phyloP scores from a whole-genome alignment of 2,888 invertebrate genomes.

The Allygus modestus region DNA sequence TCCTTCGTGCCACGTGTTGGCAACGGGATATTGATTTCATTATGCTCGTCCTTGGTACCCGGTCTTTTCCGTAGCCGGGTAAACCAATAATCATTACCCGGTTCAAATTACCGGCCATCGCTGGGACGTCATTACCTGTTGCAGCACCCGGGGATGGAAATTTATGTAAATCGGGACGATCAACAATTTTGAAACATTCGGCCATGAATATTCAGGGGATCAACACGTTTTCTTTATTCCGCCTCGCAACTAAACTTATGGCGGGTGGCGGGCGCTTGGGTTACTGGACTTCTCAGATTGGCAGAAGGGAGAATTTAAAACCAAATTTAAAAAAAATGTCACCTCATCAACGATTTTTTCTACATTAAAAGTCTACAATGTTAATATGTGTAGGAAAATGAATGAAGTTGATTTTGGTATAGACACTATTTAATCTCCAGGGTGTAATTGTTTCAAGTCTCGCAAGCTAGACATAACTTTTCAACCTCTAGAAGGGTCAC shows the following conservation, averaged over 20 bases:
- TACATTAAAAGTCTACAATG: too few species aligned
- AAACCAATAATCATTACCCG: slow-evolving; percentile 55
- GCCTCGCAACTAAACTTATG: background rate
- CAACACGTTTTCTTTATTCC: slow-evolving; percentile 32
- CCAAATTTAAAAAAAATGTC: too few species aligned
- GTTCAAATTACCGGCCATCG: slow-evolving; percentile 42
- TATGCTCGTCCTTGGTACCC: background rate
- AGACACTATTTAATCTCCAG: too few species aligned
- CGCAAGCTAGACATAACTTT: too few species aligned
- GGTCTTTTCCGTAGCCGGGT: slow-evolving; percentile 9
- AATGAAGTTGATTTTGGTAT: too few species aligned
- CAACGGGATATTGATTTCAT: slow-evolving; percentile 36
- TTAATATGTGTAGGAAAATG: too few species aligned
- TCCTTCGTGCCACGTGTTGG: slow-evolving; percentile 15
- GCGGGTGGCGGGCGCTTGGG: background rate
- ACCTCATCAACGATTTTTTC: too few species aligned
- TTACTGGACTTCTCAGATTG: too few species aligned
- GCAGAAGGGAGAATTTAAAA: too few species aligned
- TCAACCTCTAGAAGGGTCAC: too few species aligned
- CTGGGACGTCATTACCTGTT: slow-evolving; percentile 23
- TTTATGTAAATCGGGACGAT: slow-evolving; percentile 54
- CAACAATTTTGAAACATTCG: slow-evolving; percentile 54
- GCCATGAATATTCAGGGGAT: slow-evolving; percentile 50
- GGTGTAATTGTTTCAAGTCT: too few species aligned
- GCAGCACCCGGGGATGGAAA: slow-evolving; percentile 41